phyloP scores from a whole-genome alignment of 2,888 invertebrate genomes.

The Cheilosia pagana region DNA sequence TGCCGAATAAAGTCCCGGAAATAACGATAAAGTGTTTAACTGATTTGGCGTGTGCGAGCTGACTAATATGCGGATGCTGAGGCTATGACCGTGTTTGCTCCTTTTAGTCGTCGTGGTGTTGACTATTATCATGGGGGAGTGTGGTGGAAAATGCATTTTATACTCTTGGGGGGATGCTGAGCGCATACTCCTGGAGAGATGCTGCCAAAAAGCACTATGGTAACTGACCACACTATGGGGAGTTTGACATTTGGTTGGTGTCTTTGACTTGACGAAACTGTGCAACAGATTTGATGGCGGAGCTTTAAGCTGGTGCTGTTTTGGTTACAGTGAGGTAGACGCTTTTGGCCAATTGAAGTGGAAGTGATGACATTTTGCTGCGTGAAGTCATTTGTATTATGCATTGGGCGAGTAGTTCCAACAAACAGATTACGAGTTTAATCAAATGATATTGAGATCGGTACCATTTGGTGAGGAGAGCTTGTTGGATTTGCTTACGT shows the following conservation, averaged over 20 bases:
- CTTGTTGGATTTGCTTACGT: no score
- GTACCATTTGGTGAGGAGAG: no score
- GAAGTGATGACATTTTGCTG: no score
- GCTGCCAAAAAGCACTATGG: neutral
- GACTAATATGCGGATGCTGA: slow-evolving; percentile 57
- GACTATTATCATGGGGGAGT: slow-evolving; percentile 2
- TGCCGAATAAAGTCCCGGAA: slow-evolving; percentile 59
- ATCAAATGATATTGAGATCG: no score
- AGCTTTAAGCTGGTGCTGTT: no score
- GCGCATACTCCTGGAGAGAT: slow-evolving; percentile 30
- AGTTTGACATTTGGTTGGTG: neutral
- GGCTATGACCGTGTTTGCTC: slow-evolving; percentile 21
- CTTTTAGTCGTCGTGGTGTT: slow-evolving; percentile 11
- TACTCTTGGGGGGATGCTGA: slow-evolving; percentile 15
- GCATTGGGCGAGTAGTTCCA: no score
- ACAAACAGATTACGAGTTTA: no score
- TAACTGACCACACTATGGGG: neutral
- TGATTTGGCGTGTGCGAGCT: slow-evolving; percentile 46
- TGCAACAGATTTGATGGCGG: no score
- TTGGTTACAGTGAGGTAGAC: no score
- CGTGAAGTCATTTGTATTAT: no score
- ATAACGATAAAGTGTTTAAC: slow-evolving; percentile 53
- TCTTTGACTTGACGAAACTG: slow-evolving; percentile 5
- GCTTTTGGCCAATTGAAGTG: no score
- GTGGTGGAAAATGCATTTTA: neutral